These are phyloP conservation scores for Drosophila fuyamai DNA, from an alignment of 1,140 invertebrate species.

Conservation along the genomic window DNA sequence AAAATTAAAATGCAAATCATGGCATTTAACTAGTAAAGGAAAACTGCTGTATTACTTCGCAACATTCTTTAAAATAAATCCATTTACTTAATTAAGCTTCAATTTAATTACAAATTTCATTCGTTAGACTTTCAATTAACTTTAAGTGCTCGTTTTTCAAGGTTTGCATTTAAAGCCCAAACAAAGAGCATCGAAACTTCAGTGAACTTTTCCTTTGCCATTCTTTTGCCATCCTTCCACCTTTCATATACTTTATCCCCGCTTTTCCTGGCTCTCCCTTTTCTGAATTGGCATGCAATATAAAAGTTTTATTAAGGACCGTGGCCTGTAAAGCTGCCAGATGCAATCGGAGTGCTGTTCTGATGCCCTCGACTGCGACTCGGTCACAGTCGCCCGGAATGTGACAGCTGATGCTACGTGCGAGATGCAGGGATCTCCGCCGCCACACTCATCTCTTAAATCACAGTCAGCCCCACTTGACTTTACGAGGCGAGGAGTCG, in stretches of 20 bases:
- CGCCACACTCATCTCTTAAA: slow-evolving; percentile 40
- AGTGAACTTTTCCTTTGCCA: background rate
- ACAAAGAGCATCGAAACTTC: slow-evolving; percentile 16
- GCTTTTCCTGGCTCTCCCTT: slow-evolving; percentile 1
- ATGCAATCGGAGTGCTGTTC: slow-evolving; percentile 46
- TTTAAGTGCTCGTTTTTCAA: background rate
- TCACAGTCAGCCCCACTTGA: slow-evolving; percentile 58
- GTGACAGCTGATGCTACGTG: slow-evolving; percentile 54
- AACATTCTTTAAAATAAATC: too few relatives aligned
- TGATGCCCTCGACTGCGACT: slow-evolving; percentile 17
- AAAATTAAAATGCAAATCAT: too few relatives aligned
- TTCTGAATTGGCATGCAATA: slow-evolving; percentile 61
- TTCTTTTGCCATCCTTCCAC: background rate
- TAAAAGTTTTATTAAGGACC: slow-evolving; percentile 65
- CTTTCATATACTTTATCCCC: background rate
- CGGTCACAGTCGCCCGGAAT: slow-evolving; percentile 19
- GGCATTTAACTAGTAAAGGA: too few relatives aligned
- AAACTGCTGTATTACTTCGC: too few relatives aligned
- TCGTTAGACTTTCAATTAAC: background rate
- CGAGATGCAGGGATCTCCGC: slow-evolving; percentile 34
- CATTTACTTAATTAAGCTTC: too few relatives aligned
- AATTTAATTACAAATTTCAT: background rate
- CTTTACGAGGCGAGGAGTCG: slow-evolving; percentile 47
- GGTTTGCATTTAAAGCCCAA: background rate
- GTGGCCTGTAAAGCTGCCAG: slow-evolving; percentile 52